These are phyloP conservation scores for Branchinecta lynchi DNA, from an alignment of 1,140 invertebrate genomes.

Conservation along the genomic window DNA sequence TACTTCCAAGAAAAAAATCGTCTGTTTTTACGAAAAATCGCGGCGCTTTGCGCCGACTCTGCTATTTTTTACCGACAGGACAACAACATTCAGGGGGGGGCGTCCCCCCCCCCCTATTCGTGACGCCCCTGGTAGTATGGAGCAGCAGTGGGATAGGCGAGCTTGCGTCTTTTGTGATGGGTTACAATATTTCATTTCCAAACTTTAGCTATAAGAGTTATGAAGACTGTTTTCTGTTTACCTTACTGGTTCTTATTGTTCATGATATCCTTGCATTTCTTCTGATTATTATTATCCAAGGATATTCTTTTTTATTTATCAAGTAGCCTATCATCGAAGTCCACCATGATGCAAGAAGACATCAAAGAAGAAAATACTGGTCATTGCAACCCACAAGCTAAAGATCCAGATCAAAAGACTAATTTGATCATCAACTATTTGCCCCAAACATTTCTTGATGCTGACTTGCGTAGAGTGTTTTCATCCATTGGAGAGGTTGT, in stretches of 20 bases:
- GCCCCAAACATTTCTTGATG: conserved; percentile 79
- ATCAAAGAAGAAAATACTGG: neutral
- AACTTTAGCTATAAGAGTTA: neutral
- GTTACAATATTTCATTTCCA: too few relatives aligned
- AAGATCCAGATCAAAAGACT: conserved; percentile 27
- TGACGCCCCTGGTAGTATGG: too few relatives aligned
- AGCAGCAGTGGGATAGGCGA: too few relatives aligned
- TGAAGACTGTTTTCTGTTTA: neutral
- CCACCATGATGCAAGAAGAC: neutral
- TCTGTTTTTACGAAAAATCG: too few relatives aligned
- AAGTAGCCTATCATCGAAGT: neutral
- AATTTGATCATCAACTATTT: conserved; percentile 93
- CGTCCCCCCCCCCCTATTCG: too few relatives aligned
- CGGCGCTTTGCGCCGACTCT: too few relatives aligned
- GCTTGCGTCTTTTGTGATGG: too few relatives aligned
- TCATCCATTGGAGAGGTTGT: conserved; percentile 69
- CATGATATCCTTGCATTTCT: neutral
- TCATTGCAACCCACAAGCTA: neutral
- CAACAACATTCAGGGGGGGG: too few relatives aligned
- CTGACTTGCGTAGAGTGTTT: conserved; percentile 75
- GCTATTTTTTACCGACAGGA: too few relatives aligned
- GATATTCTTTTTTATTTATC: neutral
- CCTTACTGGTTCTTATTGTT: neutral
- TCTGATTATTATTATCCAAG: neutral
- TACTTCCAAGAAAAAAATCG: too few relatives aligned